Evolutionary conservation across 2,797 vertebrate genomes (phyloP), one percentile per base, ranked within the genome.

Genomic region (Bufotes viridis): DNA sequence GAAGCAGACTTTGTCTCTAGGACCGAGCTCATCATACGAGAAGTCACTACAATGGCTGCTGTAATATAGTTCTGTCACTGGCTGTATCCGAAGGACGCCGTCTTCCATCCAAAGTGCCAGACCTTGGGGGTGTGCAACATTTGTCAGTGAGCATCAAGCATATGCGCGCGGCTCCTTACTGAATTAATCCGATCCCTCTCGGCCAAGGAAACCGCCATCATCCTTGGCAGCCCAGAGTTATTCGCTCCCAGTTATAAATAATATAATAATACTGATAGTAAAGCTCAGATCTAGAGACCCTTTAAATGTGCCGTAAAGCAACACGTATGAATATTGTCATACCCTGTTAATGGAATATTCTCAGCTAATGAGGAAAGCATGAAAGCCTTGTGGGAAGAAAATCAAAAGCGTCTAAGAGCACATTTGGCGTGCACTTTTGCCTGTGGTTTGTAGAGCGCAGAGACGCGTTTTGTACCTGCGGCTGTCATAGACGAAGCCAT

Each of bases 401-500:
- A 4, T 20, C 18, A 29, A 72, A 34, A 51, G 34, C 12, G 14
- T 70, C 24, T 78, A 60, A 82, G 26, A 89, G 75, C 67, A 49
- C 53, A 63, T 86, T 89, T 89, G 88, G 84, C 88, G 72, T 17
- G n/a, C 7, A 61, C 1, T 65, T 55, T 78, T 72, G 24, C 84
- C 79, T 70, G 72, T 86, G 81, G 78, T 63, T 78, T 82, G 53
- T 81, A 81, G 60, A 65, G 65, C 51, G 15, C 82, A 2, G 83
- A 81, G 80, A 20, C 34, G 78, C 60, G 14, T 72, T 26, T 60
- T 78, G n/a, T 42, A 42, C 84, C 80, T 86, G 79, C 2, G 61
- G 84, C 88, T 83, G 74, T 29, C 70, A 86, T 86, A 86, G 84
- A 85, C 78, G 53, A 70, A 86, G 15, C 84, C 80, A 86, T 86